A percentile compares a stretch with the other conserved stretches of the same genome.
These are phyloP conservation scores for Helicorthomorpha holstii DNA, from an alignment of 1,140 invertebrate genomes.

Conservation along the genomic window DNA sequence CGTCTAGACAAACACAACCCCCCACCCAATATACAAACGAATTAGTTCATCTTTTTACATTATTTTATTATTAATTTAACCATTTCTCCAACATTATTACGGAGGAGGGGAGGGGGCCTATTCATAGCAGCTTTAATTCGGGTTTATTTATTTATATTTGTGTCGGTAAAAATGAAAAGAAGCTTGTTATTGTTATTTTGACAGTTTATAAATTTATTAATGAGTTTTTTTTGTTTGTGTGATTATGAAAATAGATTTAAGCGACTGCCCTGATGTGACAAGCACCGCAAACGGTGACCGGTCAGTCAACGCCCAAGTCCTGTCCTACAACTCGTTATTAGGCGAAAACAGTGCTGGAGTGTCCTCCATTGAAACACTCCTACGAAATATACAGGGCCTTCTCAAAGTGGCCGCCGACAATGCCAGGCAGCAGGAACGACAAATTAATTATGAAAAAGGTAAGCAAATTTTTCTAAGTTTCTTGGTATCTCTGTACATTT, in stretches of 20 bases:
- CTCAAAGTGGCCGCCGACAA: slow-evolving; percentile 90
- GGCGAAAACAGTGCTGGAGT: slow-evolving; percentile 23
- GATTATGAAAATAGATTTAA: slow-evolving; percentile 11
- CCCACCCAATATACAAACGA: too few relatives aligned
- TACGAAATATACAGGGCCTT: slow-evolving; percentile 85
- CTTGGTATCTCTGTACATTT: too few relatives aligned
- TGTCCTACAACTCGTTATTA: slow-evolving; percentile 28
- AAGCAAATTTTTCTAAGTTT: slow-evolving; percentile 17
- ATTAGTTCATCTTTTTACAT: too few relatives aligned
- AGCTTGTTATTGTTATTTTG: too few relatives aligned
- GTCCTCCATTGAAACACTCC: slow-evolving; percentile 75
- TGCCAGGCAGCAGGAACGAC: slow-evolving; percentile 81
- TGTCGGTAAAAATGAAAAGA: too few relatives aligned
- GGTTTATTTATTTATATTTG: not conserved
- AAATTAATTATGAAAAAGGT: slow-evolving; percentile 95
- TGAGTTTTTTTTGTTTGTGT: too few relatives aligned
- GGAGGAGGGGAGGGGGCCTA: too few relatives aligned
- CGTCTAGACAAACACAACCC: too few relatives aligned
- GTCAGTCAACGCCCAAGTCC: slow-evolving; percentile 12
- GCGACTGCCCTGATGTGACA: slow-evolving; percentile 18
- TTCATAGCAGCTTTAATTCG: not conserved
- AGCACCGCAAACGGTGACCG: slow-evolving; percentile 17
- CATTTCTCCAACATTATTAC: too few relatives aligned
- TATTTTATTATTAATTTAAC: too few relatives aligned
- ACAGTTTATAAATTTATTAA: too few relatives aligned